These are phyloP conservation scores for Eupeodes luniger DNA, from an alignment of 2,888 invertebrate species.

Conservation along the genomic window DNA sequence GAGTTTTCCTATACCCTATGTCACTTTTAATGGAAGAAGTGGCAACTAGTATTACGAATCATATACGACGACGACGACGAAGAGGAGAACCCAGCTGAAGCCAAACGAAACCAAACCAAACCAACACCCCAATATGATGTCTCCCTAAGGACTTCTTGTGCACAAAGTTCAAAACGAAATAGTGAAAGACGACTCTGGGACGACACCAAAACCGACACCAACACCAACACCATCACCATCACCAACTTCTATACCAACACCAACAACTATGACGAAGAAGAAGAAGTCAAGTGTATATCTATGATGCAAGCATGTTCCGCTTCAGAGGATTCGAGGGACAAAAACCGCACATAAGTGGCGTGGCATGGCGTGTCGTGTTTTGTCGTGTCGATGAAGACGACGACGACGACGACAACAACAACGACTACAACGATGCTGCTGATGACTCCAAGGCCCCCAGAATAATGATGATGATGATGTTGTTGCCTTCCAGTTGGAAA, in stretches of 20 bases:
- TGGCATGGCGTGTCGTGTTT: slow-evolving; percentile 43
- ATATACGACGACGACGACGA: not conserved
- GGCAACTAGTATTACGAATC: not conserved
- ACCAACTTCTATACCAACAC: no score
- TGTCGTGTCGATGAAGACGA: slow-evolving; percentile 32
- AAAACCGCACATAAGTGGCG: slow-evolving; percentile 68
- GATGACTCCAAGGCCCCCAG: slow-evolving; percentile 38
- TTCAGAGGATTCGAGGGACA: slow-evolving; percentile 36
- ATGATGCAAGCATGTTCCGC: slow-evolving; percentile 40
- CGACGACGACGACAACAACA: no score
- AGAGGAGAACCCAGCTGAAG: not conserved
- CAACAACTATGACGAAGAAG: not conserved
- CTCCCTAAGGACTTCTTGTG: not conserved
- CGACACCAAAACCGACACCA: not conserved
- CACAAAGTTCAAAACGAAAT: slow-evolving; percentile 39
- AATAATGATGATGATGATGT: slow-evolving; percentile 8
- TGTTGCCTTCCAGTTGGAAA: slow-evolving; percentile 26
- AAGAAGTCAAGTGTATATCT: slow-evolving; percentile 47
- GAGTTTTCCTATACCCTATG: slow-evolving; percentile 41
- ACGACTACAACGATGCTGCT: slow-evolving; percentile 29
- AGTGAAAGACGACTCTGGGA: slow-evolving; percentile 5
- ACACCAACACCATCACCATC: not conserved
- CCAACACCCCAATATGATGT: not conserved
- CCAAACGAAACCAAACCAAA: not conserved
- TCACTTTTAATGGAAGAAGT: slow-evolving; percentile 24